Evolutionary conservation across 1,140 invertebrate species (phyloP), one percentile per base, ranked within the genome.

Genomic region (Eurosta solidaginis): DNA sequence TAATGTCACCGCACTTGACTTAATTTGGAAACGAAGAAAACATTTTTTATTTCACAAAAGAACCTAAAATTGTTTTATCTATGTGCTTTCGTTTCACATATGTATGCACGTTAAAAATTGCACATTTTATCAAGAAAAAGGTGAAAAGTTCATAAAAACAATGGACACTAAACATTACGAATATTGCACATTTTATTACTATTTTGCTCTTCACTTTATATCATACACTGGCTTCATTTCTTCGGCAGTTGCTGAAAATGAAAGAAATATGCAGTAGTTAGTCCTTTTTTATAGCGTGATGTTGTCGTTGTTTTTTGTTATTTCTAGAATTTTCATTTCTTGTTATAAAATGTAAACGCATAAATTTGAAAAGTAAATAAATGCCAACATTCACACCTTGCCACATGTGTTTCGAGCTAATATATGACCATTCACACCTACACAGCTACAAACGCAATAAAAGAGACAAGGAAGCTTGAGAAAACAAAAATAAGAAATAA

Each of bases 341-440:
- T 22, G 7, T 68, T 40, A 68, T 40, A 68, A 68, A 75, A 75
- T 45, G 42, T n/a, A 3, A 44, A 29, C 36, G 47, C 74, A 75
- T 75, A 75, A 75, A 75, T 75, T 75, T 75, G 33, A 25, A 74
- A 78, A 59, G 25, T 78, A 50, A 78, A 74, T 74, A 78, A 78
- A 74, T 20, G 73, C 33, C 59, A 68, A 68, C 59, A 68, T 40
- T 40, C 33, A 27, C 59, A 68, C 29, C 59, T 42, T 68, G 59
- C 59, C 59, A 68, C 59, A 68, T 40, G 36, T 20, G 59, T 29
- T 68, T 59, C n/a, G n/a, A n/a, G n/a, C n/a, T n/a, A n/a, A n/a
- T n/a, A n/a, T n/a, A 22, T 20, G 27, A 50, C 25, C 7, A 75
- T 45, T n/a, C n/a, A n/a, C n/a, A n/a, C n/a, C n/a, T n/a, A n/a